These are phyloP conservation scores for Synanceia verrucosa DNA, from an alignment of 2,797 vertebrate genomes.

Conservation along the genomic window DNA sequence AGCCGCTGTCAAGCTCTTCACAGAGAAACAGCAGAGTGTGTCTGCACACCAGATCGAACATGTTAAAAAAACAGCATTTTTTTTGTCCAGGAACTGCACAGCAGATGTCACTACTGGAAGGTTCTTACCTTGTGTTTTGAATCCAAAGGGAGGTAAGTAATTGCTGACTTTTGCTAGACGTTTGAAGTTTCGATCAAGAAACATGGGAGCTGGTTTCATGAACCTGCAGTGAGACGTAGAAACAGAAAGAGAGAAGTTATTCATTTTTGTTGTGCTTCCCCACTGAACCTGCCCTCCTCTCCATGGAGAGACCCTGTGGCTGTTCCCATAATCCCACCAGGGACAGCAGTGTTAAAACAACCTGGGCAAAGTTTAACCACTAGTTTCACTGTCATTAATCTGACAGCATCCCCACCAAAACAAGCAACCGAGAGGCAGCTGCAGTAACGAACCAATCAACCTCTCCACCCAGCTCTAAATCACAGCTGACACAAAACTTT, in stretches of 20 bases:
- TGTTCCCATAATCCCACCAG: conserved; percentile 1
- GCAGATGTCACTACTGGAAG: not conserved
- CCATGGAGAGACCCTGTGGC: not conserved
- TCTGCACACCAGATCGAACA: not conserved
- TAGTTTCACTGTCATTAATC: conserved; percentile 45
- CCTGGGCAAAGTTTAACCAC: conserved; percentile 13
- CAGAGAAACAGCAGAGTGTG: not conserved
- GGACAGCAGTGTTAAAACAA: not conserved
- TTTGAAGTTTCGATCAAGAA: conserved; percentile 93
- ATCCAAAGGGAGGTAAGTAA: conserved; percentile 93
- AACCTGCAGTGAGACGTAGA: conserved; percentile 81
- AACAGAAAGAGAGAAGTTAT: not conserved
- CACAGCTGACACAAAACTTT: conserved; percentile 22
- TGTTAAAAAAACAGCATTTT: not conserved
- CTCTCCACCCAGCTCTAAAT: conserved; percentile 33
- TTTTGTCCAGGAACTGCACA: not conserved
- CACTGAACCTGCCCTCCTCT: not conserved
- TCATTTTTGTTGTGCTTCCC: not conserved
- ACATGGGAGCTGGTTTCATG: conserved; percentile 91
- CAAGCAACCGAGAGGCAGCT: conserved; percentile 17
- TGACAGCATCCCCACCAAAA: conserved; percentile 37
- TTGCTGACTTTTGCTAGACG: conserved; percentile 88
- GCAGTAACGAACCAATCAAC: conserved; percentile 37
- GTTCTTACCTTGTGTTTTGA: conserved; percentile 95
- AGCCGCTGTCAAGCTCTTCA: not conserved